These are phyloP conservation scores for Myiagra hebetior DNA, from an alignment of 2,113 vertebrate species.

Conservation along the genomic window DNA sequence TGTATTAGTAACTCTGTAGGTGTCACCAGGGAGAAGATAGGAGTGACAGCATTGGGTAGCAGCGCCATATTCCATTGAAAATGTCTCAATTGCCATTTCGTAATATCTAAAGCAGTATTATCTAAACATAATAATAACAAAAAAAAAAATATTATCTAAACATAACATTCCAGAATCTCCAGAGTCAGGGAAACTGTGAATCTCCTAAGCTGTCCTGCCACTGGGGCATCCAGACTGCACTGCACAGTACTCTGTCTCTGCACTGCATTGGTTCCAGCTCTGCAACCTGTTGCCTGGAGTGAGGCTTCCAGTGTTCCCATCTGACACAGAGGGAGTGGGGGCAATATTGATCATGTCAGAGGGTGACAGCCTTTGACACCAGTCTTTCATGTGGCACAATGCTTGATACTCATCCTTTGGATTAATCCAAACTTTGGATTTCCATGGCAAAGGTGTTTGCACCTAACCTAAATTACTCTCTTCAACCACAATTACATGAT, in stretches of 20 bases:
- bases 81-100: too few species aligned
- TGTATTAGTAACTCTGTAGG: not conserved
- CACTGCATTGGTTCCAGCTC: fast-evolving
- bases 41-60: not conserved
- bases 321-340: fast-evolving
- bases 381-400: not conserved
- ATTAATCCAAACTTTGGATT: not conserved
- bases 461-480: not conserved
- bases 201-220: not conserved
- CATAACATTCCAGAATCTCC: not conserved
- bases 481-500: not conserved
- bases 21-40: not conserved
- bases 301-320: not conserved
- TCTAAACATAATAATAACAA: not conserved
- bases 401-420: not conserved
- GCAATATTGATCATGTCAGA: not conserved
- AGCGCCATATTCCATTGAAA: not conserved
- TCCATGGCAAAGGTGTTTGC: not conserved
- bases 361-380: not conserved
- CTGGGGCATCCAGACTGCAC: not conserved
- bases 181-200: not conserved
- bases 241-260: too few species aligned
- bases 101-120: not conserved
- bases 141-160: not conserved
- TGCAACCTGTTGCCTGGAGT: not conserved